Base-by-base conservation (phyloP, 2,888 invertebrate genomes). In the Eumacrocentrus americanus region DNA sequence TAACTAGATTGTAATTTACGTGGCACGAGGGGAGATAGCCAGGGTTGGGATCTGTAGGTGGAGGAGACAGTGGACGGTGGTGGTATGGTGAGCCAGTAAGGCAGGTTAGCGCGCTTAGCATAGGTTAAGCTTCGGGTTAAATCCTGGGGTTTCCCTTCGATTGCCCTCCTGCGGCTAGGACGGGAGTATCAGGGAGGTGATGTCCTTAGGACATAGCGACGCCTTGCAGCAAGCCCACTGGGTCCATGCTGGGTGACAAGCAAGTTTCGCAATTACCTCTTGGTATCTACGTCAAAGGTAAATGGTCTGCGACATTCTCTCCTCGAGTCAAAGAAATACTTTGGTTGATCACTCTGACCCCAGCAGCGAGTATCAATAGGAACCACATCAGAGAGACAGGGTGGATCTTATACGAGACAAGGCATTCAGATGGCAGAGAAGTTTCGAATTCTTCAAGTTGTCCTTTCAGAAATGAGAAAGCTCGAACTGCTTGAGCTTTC, bases 1-100 rank as follows among this genome's bases (percentile, higher is more conserved):
- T 73, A 78, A 74, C 68, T 74, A 70, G 68, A 75, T 76, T 75
- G 73, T 77, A 75, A 78, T 77, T 74, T 75, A 74, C 67, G 72
- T 52, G 51, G 56, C 18, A 22, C 20, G 23, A 42, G 40, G 35
- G 29, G 20, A 47, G 56, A 23, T 54, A 42, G 54, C 23, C 42
- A 11, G n/a, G 20, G 54, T 34, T 18, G 5, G 18, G 52, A 14
- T 40, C 25, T 40, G 35, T 40, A 23, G 29, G 12, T 18, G 35
- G 48, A 16, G 25, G 48, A 22, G 14, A 38, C 54, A 42, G 46
- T 48, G 25, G 42, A 48, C 22, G 59, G 25, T 22, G 38, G 62
- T 70, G 70, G 62, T 70, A 70, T 68, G 61, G 67, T 65, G 65
- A 69, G 65, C 68, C 59, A 68, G 72, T 67, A 72, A 71, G 71